These are phyloP conservation scores for Corythucha ciliata DNA, from an alignment of 2,888 invertebrate species.

Conservation along the genomic window DNA sequence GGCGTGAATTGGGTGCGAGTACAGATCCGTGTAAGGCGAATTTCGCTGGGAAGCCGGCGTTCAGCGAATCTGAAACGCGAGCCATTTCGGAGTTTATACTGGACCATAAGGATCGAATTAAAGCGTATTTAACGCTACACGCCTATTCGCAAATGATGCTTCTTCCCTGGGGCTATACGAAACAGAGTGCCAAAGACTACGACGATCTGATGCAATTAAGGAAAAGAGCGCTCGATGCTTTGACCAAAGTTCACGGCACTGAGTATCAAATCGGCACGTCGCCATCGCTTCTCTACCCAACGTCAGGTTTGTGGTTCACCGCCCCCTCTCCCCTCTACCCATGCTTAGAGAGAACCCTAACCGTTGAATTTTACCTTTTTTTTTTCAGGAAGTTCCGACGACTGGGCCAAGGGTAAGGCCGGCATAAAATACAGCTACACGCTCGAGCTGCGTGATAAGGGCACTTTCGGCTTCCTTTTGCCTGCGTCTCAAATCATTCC, in stretches of 20 bases:
- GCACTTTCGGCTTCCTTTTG: constrained; percentile 75
- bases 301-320: too few relatives aligned
- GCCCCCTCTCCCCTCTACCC: too few relatives aligned
- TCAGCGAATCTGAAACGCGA: constrained; percentile 45
- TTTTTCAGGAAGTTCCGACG: constrained; percentile 78
- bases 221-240: constrained; percentile 38
- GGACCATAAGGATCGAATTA: constrained; percentile 39
- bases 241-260: constrained; percentile 36
- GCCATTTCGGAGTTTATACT: constrained; percentile 42
- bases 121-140: constrained; percentile 50
- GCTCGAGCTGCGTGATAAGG: constrained; percentile 77
- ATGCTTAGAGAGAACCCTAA: too few relatives aligned
- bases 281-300: constrained; percentile 34
- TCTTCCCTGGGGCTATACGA: constrained; percentile 42
- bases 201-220: constrained; percentile 38
- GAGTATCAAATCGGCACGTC: constrained; percentile 35
- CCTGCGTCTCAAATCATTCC: constrained; percentile 67
- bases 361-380: too few relatives aligned
- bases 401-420: constrained; percentile 80
- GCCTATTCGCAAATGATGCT: constrained; percentile 51
- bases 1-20: constrained; percentile 63
- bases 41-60: constrained; percentile 47
- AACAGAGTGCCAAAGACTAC: constrained; percentile 36
- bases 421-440: constrained; percentile 82
- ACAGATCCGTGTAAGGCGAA: constrained; percentile 44